Conservation (phyloP, 2,888 invertebrate genomes). For the Nemotelus nigrinus region DNA sequence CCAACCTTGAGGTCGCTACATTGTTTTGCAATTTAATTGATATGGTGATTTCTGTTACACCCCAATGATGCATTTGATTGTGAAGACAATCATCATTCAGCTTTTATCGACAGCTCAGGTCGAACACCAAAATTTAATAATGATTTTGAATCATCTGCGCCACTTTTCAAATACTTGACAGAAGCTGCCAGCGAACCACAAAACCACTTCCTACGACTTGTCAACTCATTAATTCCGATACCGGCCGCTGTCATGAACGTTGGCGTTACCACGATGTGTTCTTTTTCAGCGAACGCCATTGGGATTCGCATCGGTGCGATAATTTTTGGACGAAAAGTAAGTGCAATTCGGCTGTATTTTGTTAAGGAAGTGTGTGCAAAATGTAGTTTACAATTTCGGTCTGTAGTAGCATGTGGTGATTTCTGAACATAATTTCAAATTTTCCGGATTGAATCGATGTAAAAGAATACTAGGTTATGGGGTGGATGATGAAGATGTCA, state of each 20-base stretch:
- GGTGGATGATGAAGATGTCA: conserved; percentile 23
- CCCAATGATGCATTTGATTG: too few relatives aligned
- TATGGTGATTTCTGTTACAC: too few relatives aligned
- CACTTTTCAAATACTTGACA: conserved; percentile 8
- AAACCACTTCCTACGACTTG: background rate
- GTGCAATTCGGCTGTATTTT: background rate
- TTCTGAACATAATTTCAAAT: too few relatives aligned
- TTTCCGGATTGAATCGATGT: too few relatives aligned
- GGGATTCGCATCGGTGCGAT: conserved; percentile 41
- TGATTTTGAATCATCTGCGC: too few relatives aligned
- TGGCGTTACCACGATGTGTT: conserved; percentile 39
- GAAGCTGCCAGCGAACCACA: background rate
- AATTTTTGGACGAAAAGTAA: conserved; percentile 35
- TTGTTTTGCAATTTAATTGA: too few relatives aligned
- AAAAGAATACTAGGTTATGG: conserved; percentile 29
- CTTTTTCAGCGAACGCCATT: conserved; percentile 47
- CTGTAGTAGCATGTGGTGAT: too few relatives aligned
- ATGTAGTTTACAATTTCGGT: background rate
- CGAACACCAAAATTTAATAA: too few relatives aligned
- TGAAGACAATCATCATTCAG: too few relatives aligned
- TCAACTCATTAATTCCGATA: conserved; percentile 9
- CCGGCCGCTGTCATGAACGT: background rate
- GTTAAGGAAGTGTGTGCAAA: background rate
- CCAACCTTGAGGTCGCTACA: too few relatives aligned
- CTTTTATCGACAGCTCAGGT: too few relatives aligned